These are phyloP conservation scores for Mactromeris polynyma DNA, from an alignment of 2,888 invertebrate species.

Conservation along the genomic window DNA sequence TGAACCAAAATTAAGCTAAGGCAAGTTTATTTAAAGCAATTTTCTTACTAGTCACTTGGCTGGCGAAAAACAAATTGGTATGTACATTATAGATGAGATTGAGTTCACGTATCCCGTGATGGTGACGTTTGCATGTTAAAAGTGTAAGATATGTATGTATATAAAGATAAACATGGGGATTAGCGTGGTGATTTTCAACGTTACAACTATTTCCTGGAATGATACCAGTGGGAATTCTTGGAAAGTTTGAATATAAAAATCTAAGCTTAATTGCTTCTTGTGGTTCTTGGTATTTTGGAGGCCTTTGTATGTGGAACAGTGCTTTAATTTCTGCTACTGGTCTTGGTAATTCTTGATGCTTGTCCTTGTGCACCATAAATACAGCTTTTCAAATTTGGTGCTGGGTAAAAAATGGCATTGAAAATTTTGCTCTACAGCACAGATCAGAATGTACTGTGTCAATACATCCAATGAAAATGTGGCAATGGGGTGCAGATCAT, in stretches of 20 bases:
- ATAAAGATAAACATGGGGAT: neutral
- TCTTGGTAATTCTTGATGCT: too few species aligned
- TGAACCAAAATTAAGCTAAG: slow-evolving; percentile 18
- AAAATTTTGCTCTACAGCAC: too few species aligned
- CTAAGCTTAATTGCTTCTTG: neutral
- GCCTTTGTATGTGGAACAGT: neutral
- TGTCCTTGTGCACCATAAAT: too few species aligned
- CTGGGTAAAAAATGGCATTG: too few species aligned
- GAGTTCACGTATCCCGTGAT: neutral
- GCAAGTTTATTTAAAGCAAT: slow-evolving; percentile 20
- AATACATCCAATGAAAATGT: too few species aligned
- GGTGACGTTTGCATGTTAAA: neutral
- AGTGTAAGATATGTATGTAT: neutral
- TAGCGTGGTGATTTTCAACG: neutral
- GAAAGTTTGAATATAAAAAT: neutral
- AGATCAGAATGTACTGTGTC: too few species aligned
- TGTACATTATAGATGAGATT: slow-evolving; percentile 14
- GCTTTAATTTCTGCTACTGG: neutral
- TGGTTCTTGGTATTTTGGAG: neutral
- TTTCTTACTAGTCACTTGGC: slow-evolving; percentile 4
- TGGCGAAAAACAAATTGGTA: slow-evolving; percentile 21
- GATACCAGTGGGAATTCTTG: neutral
- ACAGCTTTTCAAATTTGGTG: too few species aligned
- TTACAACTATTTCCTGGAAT: neutral
- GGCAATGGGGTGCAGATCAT: too few species aligned